Conservation (phyloP, 2,113 vertebrate genomes). For the Microtus ochrogaster region DNA sequence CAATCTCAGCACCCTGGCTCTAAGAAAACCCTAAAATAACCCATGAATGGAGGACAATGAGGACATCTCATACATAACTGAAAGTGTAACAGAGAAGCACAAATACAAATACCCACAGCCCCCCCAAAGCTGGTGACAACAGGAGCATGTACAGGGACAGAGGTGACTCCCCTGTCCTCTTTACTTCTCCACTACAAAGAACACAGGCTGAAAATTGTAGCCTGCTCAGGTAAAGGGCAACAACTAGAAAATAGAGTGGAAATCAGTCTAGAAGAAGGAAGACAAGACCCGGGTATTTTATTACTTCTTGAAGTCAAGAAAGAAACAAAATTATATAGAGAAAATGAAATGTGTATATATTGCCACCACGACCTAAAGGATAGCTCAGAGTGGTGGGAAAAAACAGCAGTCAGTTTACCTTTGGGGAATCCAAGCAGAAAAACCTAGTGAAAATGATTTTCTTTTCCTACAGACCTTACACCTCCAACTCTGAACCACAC, state of each 20-base stretch:
- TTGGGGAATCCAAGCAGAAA: constrained; percentile 27
- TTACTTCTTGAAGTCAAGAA: constrained; percentile 54
- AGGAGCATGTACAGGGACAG: not conserved
- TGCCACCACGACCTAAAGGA: constrained; percentile 14
- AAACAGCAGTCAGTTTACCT: constrained; percentile 21
- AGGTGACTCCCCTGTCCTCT: not conserved
- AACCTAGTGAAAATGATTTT: constrained; percentile 19
- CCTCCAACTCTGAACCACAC: not conserved
- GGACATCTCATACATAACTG: not conserved
- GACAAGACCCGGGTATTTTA: constrained; percentile 57
- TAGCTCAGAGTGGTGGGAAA: constrained; percentile 16
- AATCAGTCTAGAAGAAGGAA: constrained; percentile 1
- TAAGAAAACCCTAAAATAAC: not conserved
- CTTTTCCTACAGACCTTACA: not conserved
- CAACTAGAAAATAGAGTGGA: constrained; percentile 48
- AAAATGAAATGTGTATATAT: constrained; percentile 67
- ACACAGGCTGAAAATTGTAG: not conserved
- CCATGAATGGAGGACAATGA: not conserved
- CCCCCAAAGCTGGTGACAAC: not conserved
- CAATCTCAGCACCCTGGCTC: not conserved
- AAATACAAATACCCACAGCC: not conserved
- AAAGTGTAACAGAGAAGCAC: not conserved
- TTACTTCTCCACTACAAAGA: not conserved
- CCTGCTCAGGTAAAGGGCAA: not conserved
- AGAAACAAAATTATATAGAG: constrained; percentile 65